Evolutionary conservation across 2,797 vertebrate genomes (phyloP).

Genomic region (Lerista edwardsae): DNA sequence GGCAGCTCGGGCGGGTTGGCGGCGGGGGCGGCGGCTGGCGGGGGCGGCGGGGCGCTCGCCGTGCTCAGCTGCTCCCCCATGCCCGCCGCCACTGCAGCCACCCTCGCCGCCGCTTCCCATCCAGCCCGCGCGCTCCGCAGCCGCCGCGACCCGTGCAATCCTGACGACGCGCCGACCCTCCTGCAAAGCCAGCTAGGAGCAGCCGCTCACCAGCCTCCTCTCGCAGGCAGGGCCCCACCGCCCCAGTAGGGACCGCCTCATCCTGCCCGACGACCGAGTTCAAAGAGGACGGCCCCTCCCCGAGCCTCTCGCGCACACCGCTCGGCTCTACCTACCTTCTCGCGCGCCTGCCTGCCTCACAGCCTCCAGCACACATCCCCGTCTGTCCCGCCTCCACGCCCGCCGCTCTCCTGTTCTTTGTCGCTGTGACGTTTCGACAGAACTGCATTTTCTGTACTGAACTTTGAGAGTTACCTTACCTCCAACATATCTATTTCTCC

Average conservation of each 20-base stretch:
- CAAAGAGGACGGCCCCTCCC: constrained; percentile 24
- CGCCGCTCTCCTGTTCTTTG: fast-evolving
- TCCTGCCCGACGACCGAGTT: constrained; percentile 13
- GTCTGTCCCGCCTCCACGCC: fast-evolving
- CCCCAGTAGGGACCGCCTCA: neutral
- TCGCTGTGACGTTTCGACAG: too few relatives aligned
- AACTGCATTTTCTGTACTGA: neutral
- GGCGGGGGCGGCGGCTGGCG: constrained; percentile 23
- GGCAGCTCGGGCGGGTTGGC: neutral
- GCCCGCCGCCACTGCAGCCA: constrained; percentile 69
- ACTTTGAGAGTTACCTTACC: too few relatives aligned
- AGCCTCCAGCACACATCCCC: neutral
- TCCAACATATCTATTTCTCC: too few relatives aligned
- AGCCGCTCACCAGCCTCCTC: neutral
- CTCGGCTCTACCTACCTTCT: constrained; percentile 12
- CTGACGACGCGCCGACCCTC: neutral
- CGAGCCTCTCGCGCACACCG: constrained; percentile 24
- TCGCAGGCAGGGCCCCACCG: neutral
- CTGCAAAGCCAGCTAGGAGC: neutral
- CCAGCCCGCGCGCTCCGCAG: constrained; percentile 57
- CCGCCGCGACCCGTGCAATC: constrained; percentile 16
- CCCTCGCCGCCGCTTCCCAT: constrained; percentile 69
- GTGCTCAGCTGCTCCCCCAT: constrained; percentile 80
- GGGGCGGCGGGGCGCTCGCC: constrained; percentile 45
- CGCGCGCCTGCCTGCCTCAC: constrained; percentile 22